phyloP scores from a whole-genome alignment of 1,140 invertebrate genomes.

The Nomia melanderi region DNA sequence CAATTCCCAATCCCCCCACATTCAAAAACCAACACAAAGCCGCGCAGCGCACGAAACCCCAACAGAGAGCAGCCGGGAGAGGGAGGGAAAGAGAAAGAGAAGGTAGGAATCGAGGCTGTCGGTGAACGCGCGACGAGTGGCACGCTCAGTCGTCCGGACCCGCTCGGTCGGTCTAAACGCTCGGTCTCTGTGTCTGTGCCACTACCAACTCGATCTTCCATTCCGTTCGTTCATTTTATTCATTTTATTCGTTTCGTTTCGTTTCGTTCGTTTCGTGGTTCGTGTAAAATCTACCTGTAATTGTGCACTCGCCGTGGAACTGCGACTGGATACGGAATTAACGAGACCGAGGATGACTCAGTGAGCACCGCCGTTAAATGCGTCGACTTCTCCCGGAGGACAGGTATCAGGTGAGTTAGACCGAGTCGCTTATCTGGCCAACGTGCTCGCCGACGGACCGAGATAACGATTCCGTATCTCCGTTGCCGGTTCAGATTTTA shows the following conservation, averaged over 20 bases:
- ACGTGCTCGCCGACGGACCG: background rate
- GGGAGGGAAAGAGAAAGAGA: constrained; percentile 41
- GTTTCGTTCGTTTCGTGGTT: no score
- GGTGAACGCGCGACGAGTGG: constrained; percentile 52
- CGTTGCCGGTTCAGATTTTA: no score
- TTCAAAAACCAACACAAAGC: no score
- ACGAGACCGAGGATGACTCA: constrained; percentile 25
- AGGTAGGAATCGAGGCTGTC: constrained; percentile 46
- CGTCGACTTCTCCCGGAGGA: constrained; percentile 10
- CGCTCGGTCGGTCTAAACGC: constrained; percentile 53
- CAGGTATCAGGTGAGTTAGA: constrained; percentile 36
- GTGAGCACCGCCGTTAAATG: constrained; percentile 23
- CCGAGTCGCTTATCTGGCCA: background rate
- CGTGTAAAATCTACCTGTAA: constrained; percentile 7
- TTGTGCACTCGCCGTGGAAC: background rate
- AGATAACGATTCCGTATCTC: background rate
- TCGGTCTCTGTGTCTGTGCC: constrained; percentile 26
- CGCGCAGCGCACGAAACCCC: no score
- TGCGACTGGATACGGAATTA: constrained; percentile 9
- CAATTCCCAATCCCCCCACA: no score
- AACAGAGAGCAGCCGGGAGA: background rate
- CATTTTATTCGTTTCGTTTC: no score
- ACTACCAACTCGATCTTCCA: no score
- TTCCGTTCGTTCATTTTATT: no score
- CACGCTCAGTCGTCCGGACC: constrained; percentile 55